Evolutionary conservation across 2,888 invertebrate genomes (phyloP).

Genomic region (Allolobophora icterica): DNA sequence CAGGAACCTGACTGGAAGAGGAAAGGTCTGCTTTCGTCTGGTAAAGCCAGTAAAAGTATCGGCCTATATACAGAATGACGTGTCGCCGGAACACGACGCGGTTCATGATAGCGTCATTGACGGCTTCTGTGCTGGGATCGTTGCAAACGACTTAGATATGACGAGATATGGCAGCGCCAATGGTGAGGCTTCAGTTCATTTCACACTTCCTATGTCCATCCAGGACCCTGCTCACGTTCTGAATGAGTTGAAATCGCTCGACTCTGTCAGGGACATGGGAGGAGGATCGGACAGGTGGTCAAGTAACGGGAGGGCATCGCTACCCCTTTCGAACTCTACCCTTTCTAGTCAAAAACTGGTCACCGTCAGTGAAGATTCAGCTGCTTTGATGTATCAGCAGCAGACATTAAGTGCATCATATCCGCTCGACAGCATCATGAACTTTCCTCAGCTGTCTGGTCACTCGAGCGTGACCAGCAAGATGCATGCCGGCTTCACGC

Average conservation of each 20-base stretch:
- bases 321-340: background rate
- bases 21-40: background rate
- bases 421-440: background rate
- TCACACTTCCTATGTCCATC: background rate
- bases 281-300: background rate
- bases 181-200: background rate
- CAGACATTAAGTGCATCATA: background rate
- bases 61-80: background rate
- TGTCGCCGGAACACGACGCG: background rate
- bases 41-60: background rate
- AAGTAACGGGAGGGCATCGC: background rate
- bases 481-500: constrained; percentile 22
- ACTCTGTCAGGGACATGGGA: background rate
- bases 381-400: background rate
- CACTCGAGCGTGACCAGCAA: background rate
- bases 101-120: background rate
- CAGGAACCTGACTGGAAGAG: background rate
- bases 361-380: background rate
- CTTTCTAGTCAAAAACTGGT: constrained; percentile 22
- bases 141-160: background rate
- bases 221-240: background rate
- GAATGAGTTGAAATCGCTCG: background rate
- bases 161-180: background rate
- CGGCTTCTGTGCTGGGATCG: background rate
- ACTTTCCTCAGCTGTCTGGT: constrained; percentile 14